These are phyloP conservation scores for Bursaphelenchus okinawaensis DNA, from an alignment of 2,888 invertebrate genomes.

Conservation along the genomic window DNA sequence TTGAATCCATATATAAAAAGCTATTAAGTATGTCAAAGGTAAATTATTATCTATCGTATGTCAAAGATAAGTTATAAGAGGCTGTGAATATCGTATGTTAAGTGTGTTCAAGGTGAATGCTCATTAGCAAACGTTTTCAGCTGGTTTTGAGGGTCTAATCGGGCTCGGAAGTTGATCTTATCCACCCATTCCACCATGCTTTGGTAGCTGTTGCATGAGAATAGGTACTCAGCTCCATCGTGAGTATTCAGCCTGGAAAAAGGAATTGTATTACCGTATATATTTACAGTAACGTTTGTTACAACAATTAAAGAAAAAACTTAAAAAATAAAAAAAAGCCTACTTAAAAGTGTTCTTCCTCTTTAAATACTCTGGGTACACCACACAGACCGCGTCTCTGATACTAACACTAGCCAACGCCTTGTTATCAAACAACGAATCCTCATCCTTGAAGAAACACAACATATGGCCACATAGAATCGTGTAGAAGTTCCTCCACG, in stretches of 20 bases:
- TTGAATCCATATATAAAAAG: too few species aligned
- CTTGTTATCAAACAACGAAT: conserved; percentile 79
- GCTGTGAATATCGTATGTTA: neutral
- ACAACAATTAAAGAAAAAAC: conserved; percentile 27
- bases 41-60: too few species aligned
- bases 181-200: conserved; percentile 62
- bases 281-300: too few species aligned
- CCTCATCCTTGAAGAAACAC: conserved; percentile 89
- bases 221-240: conserved; percentile 88
- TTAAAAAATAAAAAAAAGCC: neutral
- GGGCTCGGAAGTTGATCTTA: conserved; percentile 86
- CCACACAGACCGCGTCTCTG: conserved; percentile 67
- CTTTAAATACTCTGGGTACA: conserved; percentile 87
- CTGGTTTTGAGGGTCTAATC: conserved; percentile 69
- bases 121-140: conserved; percentile 15
- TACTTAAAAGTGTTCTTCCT: conserved; percentile 77
- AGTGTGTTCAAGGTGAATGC: neutral
- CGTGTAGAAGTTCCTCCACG: conserved; percentile 90
- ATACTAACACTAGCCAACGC: conserved; percentile 59
- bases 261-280: neutral
- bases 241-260: conserved; percentile 70
- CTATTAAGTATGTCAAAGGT: too few species aligned
- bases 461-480: conserved; percentile 91
- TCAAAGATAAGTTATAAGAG: neutral
- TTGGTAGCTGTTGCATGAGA: conserved; percentile 70